Base-by-base conservation (phyloP, 2,888 invertebrate genomes). In the Bruchidius siliquastri region DNA sequence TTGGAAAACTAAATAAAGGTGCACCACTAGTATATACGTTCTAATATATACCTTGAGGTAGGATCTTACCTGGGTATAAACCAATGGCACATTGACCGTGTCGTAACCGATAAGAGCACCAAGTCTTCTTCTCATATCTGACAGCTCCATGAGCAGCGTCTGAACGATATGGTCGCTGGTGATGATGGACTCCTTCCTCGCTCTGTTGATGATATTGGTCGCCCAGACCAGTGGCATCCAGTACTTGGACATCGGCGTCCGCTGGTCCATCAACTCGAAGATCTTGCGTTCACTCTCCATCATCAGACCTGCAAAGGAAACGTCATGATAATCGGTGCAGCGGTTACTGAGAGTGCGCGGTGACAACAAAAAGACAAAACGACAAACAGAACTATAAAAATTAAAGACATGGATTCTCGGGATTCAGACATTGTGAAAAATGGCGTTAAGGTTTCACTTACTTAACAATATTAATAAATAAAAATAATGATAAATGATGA, bases 141-240 rank as follows among this genome's bases (percentile, higher is more conserved):
- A 96, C 73, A 98, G 88, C 85, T 97, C 96, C 77, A 94, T 92
- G 73, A 97, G 88, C 76, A 97, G 90, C 0, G 96, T 96, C 87
- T 97, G 96, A 13, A 97, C 95, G 77, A 97, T 95, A 81, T 96
- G 97, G 86, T 97, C 97, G 80, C 94, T 95, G 71, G 92, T 90
- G 79, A 96, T 96, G 73, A 95, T 88, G 0, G 93, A 92, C 81
- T 96, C 96, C 83, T 94, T 94, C 75, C 96, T 88, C 3, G 96
- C 96, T 74, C 96, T 89, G 86, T 96, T 95, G 79, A 96, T 95
- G 77, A 96, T 94, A 85, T 96, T 96, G 4, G 96, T 95, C 68
- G 96, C 96, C 96, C 96, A 96, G 20, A 96, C 95, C 72, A 96
- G 87, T 0, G 96, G 96, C 94, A 96, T 94, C 96, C 96, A 96